A percentile compares a stretch with the other conserved stretches of the same genome.
Conservation (phyloP, 2,888 invertebrate genomes). For the Leucozona laternaria region DNA sequence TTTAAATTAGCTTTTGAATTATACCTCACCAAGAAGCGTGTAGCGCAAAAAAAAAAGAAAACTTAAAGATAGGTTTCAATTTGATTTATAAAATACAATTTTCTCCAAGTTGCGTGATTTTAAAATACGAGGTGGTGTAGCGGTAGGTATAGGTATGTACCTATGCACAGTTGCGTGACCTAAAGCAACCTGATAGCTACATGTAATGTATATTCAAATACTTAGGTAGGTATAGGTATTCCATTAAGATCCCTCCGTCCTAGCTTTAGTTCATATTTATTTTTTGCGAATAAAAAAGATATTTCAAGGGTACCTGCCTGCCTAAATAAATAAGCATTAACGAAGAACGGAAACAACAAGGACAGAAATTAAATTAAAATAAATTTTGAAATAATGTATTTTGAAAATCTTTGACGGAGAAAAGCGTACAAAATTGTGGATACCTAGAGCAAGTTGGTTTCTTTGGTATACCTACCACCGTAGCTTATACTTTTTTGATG, state of each 20-base stretch:
- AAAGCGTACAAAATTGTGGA: background rate
- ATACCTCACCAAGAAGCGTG: background rate
- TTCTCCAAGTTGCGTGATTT: conserved; percentile 1
- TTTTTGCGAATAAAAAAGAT: background rate
- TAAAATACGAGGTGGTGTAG: background rate
- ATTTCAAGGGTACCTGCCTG: too few relatives aligned
- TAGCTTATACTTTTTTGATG: background rate
- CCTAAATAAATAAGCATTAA: background rate
- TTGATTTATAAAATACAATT: conserved; percentile 9
- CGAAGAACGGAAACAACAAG: background rate
- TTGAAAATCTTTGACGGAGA: too few relatives aligned
- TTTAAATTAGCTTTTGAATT: background rate
- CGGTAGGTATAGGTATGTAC: background rate
- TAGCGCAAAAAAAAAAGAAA: background rate
- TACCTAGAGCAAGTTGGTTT: too few relatives aligned
- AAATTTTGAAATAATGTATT: too few relatives aligned
- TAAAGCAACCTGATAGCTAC: conserved; percentile 14
- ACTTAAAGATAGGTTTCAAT: background rate
- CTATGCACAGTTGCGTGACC: conserved; percentile 12
- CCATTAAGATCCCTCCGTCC: background rate
- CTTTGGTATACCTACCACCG: background rate
- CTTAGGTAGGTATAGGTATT: background rate
- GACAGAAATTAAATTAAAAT: background rate
- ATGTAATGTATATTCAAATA: background rate
- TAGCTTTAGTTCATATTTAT: background rate